A percentile compares a stretch with the other conserved stretches of the same genome.
These are phyloP conservation scores for Gymnorhina tibicen DNA, from an alignment of 2,113 vertebrate genomes.

Conservation along the genomic window DNA sequence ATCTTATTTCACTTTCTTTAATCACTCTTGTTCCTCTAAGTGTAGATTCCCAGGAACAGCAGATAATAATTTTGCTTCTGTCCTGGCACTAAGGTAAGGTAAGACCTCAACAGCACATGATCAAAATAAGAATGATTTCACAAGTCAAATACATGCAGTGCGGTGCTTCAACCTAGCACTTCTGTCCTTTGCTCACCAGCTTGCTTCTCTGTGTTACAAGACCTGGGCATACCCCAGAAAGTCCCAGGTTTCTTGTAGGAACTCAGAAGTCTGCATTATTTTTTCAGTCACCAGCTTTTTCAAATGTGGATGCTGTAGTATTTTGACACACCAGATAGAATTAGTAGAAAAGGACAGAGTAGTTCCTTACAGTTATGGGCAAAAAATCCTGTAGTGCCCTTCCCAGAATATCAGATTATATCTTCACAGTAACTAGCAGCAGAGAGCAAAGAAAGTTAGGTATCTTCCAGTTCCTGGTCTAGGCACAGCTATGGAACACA, in stretches of 20 bases:
- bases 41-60: background rate
- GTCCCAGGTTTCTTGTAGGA: background rate
- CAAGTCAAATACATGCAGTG: background rate
- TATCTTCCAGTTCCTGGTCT: background rate
- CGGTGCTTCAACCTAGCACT: background rate
- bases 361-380: background rate
- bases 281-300: background rate
- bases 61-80: background rate
- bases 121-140: background rate
- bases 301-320: too few relatives aligned
- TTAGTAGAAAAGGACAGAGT: background rate
- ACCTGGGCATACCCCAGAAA: accelerated
- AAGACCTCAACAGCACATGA: background rate
- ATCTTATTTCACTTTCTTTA: background rate
- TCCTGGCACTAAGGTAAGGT: background rate
- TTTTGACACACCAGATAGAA: background rate
- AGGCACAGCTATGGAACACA: background rate
- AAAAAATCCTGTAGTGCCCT: background rate
- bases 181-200: background rate
- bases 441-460: background rate
- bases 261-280: background rate
- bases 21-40: background rate
- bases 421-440: background rate
- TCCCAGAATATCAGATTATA: background rate
- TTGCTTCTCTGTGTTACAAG: background rate